A percentile compares a stretch with the other conserved stretches of the same genome.
phyloP scores from a whole-genome alignment of 2,113 vertebrate species.

The Leptosomus discolor region DNA sequence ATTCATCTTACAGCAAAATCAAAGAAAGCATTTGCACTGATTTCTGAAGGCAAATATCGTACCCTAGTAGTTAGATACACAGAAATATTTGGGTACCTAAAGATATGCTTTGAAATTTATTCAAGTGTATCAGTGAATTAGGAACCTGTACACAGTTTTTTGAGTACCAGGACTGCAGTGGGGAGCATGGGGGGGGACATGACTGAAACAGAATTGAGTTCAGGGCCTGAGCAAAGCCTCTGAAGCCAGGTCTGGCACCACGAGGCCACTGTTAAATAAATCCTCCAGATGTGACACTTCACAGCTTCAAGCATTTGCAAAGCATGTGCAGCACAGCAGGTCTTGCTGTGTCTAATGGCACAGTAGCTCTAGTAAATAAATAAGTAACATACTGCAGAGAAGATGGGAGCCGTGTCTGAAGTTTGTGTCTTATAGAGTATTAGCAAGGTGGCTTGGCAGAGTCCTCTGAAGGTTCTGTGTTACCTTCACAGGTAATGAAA shows the following conservation, averaged over 20 bases:
- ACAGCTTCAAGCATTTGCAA: not conserved
- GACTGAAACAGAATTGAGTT: not conserved
- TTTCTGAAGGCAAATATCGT: not conserved
- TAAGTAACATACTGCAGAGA: not conserved
- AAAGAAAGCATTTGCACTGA: not conserved
- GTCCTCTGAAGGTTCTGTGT: not conserved
- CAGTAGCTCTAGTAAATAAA: not conserved
- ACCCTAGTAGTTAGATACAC: not conserved
- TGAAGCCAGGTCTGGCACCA: not conserved
- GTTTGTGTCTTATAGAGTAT: not conserved
- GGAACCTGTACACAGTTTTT: not conserved
- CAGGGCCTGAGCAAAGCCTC: not conserved
- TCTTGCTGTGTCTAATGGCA: not conserved
- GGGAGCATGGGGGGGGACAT: not conserved
- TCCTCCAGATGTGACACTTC: not conserved
- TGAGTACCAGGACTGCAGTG: not conserved
- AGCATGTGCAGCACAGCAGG: not conserved
- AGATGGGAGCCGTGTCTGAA: not conserved
- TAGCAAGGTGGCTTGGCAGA: not conserved
- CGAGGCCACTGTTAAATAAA: not conserved
- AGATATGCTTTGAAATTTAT: not conserved
- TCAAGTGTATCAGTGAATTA: not conserved
- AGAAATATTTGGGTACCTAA: not conserved
- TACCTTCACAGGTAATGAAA: not conserved
- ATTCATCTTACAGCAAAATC: not conserved